phyloP scores from a whole-genome alignment of 2,113 vertebrate genomes.

The Podiceps cristatus region DNA sequence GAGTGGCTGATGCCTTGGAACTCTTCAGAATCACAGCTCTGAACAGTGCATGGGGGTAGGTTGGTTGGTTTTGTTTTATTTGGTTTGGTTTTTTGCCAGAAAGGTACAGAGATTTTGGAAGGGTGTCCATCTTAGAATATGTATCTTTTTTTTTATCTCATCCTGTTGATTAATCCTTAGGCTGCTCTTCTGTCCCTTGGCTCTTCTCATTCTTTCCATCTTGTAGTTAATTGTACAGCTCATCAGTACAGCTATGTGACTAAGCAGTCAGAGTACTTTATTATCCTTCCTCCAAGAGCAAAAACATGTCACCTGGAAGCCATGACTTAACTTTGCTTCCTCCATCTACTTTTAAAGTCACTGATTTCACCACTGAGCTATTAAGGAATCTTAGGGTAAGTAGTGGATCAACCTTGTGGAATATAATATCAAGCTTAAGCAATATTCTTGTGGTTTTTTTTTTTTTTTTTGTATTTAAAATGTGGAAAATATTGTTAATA shows the following conservation, averaged over 20 bases:
- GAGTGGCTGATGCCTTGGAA: background rate
- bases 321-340: background rate
- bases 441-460: background rate
- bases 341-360: background rate
- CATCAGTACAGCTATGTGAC: background rate
- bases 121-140: background rate
- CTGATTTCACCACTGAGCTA: background rate
- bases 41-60: rapidly evolving
- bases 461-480: background rate
- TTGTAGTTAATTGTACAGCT: background rate
- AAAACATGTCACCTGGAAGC: background rate
- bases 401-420: background rate
- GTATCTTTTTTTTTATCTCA: background rate
- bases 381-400: background rate
- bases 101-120: background rate
- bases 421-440: background rate
- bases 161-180: background rate
- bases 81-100: background rate
- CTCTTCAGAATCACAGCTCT: background rate
- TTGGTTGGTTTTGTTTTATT: background rate
- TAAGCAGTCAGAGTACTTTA: background rate
- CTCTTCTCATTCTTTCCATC: background rate
- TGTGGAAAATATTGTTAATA: background rate
- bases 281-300: background rate
- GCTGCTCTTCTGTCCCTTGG: background rate